Conservation (phyloP, 1,140 invertebrate species). For the Hyphantria cunea region DNA sequence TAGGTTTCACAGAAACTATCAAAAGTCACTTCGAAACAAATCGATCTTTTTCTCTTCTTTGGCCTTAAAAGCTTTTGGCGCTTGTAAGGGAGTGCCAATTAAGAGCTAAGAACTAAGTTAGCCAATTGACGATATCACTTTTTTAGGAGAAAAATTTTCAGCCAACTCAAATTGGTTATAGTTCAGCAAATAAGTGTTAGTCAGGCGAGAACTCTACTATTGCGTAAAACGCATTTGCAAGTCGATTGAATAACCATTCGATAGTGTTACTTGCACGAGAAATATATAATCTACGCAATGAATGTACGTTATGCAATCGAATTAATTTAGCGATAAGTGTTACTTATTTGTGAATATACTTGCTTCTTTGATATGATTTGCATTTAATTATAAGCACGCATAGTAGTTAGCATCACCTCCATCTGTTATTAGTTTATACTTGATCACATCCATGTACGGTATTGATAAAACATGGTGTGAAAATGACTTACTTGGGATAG, state of each 20-base stretch:
- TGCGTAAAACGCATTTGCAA: slow-evolving; percentile 20
- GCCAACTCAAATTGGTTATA: not conserved
- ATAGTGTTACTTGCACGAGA: slow-evolving; percentile 15
- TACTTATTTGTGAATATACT: too few species aligned
- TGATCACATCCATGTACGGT: not conserved
- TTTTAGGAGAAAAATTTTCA: slow-evolving; percentile 9
- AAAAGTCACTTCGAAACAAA: not conserved
- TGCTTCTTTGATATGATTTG: slow-evolving; percentile 3
- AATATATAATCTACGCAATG: slow-evolving; percentile 19
- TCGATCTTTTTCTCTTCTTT: slow-evolving; percentile 9
- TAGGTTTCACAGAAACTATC: not conserved
- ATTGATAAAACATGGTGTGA: too few species aligned
- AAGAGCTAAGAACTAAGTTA: slow-evolving; percentile 7
- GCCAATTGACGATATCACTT: slow-evolving; percentile 5
- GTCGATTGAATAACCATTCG: slow-evolving; percentile 24
- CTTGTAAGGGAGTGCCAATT: slow-evolving; percentile 22
- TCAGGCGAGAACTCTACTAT: not conserved
- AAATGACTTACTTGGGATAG: too few species aligned
- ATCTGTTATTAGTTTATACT: too few species aligned
- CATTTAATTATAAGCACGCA: slow-evolving; percentile 15
- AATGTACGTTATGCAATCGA: slow-evolving; percentile 19
- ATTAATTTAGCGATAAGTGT: slow-evolving; percentile 2
- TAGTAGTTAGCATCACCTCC: not conserved
- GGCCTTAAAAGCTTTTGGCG: slow-evolving; percentile 19
- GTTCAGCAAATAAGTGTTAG: too few species aligned